Evolutionary conservation across 2,888 invertebrate genomes (phyloP), one percentile per base, ranked within the genome.

Genomic region (Alcis repandata): DNA sequence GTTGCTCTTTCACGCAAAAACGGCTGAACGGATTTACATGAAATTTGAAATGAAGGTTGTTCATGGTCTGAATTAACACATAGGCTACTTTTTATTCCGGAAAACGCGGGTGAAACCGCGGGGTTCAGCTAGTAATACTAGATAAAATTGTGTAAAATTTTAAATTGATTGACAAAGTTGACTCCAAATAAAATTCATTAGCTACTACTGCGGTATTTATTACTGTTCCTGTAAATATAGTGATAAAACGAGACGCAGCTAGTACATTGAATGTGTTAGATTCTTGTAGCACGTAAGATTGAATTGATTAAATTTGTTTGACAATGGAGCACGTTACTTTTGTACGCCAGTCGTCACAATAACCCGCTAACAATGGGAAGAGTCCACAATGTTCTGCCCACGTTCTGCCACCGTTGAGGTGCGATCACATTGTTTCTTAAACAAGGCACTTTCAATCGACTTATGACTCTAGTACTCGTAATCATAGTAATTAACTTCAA

Each of bases 351-450:
- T 43, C 54, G 40, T 53, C 43, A 56, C 56, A 56, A 56, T 56
- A 56, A 43, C 19, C n/a, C 8, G 19, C 19, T 22, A 19, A 59
- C 59, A 59, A 59, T 49, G 48, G 58, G 36, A 58, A 48, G 58
- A 58, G 58, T 58, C 22, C 27, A 59, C 40, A 49, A 17, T 59
- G 49, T 41, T 38, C 49, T 36, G 36, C 48, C 40, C 40, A 17
- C 49, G 49, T 32, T 38, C 49, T 36, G 36, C 48, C 45, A 53
- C 43, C 43, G 43, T 54, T 32, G 2, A 56, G 22, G 32, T 9
- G 45, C 56, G n/a, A 33, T 40, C 38, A 52, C 68, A 65, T 73
- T 77, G 76, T 80, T 75, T 74, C 41, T 57, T 63, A 70, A 76
- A 74, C 69, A 74, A 71, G 32, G 60, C 22, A 49, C 36, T 60